Percentiles rank a stretch among this genome's conserved stretches.
Conservation (phyloP, 2,888 invertebrate species). For the Entomobrya multifasciata region DNA sequence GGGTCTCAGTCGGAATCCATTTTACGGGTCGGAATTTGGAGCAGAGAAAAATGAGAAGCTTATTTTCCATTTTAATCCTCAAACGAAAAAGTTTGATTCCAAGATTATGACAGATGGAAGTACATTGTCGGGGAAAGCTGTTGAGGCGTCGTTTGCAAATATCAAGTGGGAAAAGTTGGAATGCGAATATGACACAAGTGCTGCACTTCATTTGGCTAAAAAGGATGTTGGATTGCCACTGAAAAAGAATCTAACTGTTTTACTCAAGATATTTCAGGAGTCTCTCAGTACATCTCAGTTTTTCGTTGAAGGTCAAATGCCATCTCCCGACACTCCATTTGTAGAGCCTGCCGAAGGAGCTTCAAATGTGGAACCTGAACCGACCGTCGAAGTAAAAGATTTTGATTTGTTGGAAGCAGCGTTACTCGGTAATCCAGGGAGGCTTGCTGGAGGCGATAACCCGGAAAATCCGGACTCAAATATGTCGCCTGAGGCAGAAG, state of each 20-base stretch:
- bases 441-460: conserved; percentile 37
- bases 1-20: conserved; percentile 78
- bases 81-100: conserved; percentile 82
- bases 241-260: conserved; percentile 76
- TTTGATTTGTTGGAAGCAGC: conserved; percentile 60
- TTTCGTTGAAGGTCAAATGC: conserved; percentile 88
- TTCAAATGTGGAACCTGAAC: conserved; percentile 32
- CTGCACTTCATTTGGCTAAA: conserved; percentile 77
- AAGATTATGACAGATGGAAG: conserved; percentile 70
- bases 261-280: conserved; percentile 76
- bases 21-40: conserved; percentile 74
- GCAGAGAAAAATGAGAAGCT: conserved; percentile 84
- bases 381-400: conserved; percentile 53
- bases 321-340: conserved; percentile 85
- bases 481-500: conserved; percentile 42
- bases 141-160: conserved; percentile 67
- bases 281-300: conserved; percentile 83
- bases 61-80: conserved; percentile 84
- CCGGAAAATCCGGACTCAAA: conserved; percentile 30
- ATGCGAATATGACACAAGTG: conserved; percentile 77
- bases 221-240: conserved; percentile 74
- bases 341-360: conserved; percentile 82
- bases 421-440: conserved; percentile 32
- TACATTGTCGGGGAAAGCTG: conserved; percentile 41
- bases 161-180: conserved; percentile 77